These are phyloP conservation scores for Elaphurus davidianus DNA, from an alignment of 2,113 vertebrate genomes.

Conservation along the genomic window DNA sequence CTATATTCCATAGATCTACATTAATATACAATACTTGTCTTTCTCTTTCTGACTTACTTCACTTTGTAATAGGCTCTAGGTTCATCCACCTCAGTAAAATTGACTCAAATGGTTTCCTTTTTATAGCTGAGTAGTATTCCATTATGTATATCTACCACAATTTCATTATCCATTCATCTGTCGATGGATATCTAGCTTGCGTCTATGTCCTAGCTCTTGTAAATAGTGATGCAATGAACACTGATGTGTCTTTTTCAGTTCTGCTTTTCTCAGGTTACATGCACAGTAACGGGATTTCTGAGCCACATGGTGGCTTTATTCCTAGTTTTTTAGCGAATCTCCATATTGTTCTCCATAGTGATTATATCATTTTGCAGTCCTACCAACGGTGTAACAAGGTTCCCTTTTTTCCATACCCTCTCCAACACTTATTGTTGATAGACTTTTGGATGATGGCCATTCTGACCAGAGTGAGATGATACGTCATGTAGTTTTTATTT, in stretches of 20 bases:
- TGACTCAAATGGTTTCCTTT: neutral
- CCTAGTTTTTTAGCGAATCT: neutral
- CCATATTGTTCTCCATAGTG: neutral
- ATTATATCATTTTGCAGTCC: neutral
- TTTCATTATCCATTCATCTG: neutral
- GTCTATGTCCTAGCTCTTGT: neutral
- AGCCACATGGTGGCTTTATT: neutral
- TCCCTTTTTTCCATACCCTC: neutral
- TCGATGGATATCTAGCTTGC: neutral
- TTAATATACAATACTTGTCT: neutral
- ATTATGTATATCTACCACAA: neutral
- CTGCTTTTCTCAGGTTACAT: neutral
- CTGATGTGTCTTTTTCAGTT: neutral
- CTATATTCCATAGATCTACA: neutral
- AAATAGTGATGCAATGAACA: neutral
- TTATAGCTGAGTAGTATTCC: neutral
- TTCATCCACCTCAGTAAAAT: neutral
- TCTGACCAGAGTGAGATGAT: neutral
- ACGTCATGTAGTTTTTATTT: neutral
- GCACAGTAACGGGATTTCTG: neutral
- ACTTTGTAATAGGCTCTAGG: neutral
- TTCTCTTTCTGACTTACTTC: neutral
- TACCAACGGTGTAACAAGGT: neutral
- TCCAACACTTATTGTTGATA: neutral
- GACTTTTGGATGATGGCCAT: neutral